phyloP scores from a whole-genome alignment of 2,888 invertebrate genomes.

The Homarus gammarus region DNA sequence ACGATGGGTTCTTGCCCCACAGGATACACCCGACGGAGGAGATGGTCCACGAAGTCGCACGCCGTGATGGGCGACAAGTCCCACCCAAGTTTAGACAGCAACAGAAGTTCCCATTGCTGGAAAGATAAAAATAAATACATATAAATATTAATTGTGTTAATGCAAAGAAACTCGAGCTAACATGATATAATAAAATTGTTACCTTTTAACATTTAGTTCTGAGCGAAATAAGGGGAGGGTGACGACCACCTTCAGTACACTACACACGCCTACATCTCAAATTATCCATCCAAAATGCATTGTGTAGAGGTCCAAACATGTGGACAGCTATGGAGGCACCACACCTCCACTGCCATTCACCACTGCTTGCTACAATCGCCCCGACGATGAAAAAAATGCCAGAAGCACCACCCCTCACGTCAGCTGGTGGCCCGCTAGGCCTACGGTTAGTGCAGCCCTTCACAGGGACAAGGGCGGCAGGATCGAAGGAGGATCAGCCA shows the following conservation, averaged over 20 bases:
- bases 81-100: slow-evolving; percentile 94
- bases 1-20: slow-evolving; percentile 77
- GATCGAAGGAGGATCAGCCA: not conserved
- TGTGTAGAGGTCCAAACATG: not conserved
- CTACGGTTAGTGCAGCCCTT: slow-evolving; percentile 7
- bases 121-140: not conserved
- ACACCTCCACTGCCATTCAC: slow-evolving; percentile 13
- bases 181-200: not conserved
- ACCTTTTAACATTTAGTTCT: too few species aligned
- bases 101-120: slow-evolving; percentile 86
- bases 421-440: slow-evolving; percentile 5
- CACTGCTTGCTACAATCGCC: slow-evolving; percentile 24
- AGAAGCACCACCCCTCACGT: not conserved
- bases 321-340: slow-evolving; percentile 21
- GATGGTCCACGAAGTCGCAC: slow-evolving; percentile 93
- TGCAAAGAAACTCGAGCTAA: not conserved
- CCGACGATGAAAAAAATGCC: not conserved
- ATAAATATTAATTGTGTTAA: not conserved
- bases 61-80: slow-evolving; percentile 95
- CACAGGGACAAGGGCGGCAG: slow-evolving; percentile 9
- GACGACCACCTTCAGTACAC: not conserved
- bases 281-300: slow-evolving; percentile 33
- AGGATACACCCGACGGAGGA: slow-evolving; percentile 86
- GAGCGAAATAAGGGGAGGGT: not conserved
- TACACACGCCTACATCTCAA: slow-evolving; percentile 23